These are phyloP conservation scores for Heterotis niloticus DNA, from an alignment of 2,113 vertebrate species.

Conservation along the genomic window DNA sequence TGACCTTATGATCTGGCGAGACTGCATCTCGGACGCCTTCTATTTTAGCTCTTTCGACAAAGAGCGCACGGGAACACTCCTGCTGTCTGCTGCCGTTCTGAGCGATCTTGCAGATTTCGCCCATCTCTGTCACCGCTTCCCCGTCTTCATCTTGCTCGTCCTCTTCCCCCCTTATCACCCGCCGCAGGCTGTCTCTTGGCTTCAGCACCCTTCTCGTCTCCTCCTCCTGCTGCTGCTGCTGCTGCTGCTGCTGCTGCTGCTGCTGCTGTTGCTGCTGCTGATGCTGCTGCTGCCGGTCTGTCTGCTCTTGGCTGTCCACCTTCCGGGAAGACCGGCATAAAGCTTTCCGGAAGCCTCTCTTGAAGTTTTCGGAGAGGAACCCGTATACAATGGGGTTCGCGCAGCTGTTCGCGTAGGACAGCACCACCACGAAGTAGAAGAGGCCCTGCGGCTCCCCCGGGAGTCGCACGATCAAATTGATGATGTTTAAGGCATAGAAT, in stretches of 20 bases:
- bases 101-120: constrained; percentile 71
- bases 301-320: constrained; percentile 60
- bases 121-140: constrained; percentile 61
- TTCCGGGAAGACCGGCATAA: constrained; percentile 75
- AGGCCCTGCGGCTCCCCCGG: constrained; percentile 75
- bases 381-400: constrained; percentile 93
- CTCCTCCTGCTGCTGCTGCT: constrained; percentile 52
- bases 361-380: constrained; percentile 94
- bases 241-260: constrained; percentile 48
- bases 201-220: constrained; percentile 54
- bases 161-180: constrained; percentile 43
- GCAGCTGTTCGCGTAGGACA: constrained; percentile 93
- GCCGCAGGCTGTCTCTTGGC: constrained; percentile 65
- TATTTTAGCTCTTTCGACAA: constrained; percentile 45
- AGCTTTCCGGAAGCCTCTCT: constrained; percentile 86
- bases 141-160: constrained; percentile 57
- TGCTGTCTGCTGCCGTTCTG: constrained; percentile 68
- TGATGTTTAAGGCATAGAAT: constrained; percentile 85
- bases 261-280: constrained; percentile 53
- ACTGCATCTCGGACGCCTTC: constrained; percentile 38
- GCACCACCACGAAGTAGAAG: constrained; percentile 84
- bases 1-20: constrained; percentile 43
- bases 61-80: constrained; percentile 37
- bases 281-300: constrained; percentile 47
- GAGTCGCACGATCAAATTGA: constrained; percentile 79